Conservation (phyloP, 2,797 vertebrate genomes). For the Hoplostethus atlanticus region DNA sequence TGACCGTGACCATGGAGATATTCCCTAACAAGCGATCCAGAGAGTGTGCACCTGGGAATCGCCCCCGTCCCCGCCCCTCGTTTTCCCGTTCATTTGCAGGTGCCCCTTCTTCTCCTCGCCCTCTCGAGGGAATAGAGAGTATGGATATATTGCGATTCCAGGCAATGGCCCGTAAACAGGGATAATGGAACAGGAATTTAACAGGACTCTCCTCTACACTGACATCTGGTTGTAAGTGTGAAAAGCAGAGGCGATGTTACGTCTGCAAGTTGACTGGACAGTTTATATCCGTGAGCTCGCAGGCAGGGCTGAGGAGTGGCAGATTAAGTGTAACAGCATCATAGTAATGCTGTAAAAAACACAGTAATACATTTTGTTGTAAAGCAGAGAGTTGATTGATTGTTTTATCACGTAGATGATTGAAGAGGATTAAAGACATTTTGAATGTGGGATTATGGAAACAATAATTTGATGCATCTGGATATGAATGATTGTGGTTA, state of each 20-base stretch:
- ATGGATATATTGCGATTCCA: constrained; percentile 47
- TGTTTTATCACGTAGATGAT: no score
- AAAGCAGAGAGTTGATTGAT: no score
- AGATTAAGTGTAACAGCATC: not conserved
- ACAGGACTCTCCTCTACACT: constrained; percentile 33
- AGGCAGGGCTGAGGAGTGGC: not conserved
- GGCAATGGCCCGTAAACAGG: constrained; percentile 58
- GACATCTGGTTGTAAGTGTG: constrained; percentile 62
- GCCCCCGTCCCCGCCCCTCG: not conserved
- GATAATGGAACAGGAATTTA: constrained; percentile 62
- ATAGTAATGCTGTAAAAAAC: no score
- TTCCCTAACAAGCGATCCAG: constrained; percentile 48
- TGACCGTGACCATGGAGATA: constrained; percentile 58
- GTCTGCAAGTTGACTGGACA: constrained; percentile 22
- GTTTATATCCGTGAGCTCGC: constrained; percentile 12
- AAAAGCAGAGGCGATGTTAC: constrained; percentile 32
- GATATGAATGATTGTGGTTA: no score
- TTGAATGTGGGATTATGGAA: no score
- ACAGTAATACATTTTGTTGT: not conserved
- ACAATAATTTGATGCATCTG: no score
- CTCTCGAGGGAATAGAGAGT: constrained; percentile 29
- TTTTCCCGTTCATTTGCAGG: constrained; percentile 38
- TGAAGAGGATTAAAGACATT: no score
- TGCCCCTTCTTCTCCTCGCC: constrained; percentile 46
- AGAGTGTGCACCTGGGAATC: constrained; percentile 55